Percentiles rank a stretch among this genome's conserved stretches.
Evolutionary conservation across 1,140 invertebrate species (phyloP).

Genomic region (Vanessa tameamea): DNA sequence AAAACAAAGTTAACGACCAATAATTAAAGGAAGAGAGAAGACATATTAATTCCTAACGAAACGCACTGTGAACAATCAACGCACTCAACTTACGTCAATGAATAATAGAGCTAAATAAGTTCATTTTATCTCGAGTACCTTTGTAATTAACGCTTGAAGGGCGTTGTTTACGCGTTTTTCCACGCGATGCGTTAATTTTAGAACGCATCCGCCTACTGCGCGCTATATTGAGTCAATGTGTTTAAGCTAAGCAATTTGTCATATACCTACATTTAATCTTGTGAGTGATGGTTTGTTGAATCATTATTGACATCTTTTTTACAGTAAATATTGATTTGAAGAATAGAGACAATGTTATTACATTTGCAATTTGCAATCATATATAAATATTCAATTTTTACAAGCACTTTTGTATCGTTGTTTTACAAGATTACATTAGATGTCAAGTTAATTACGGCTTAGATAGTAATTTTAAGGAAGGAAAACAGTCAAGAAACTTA

Average conservation of each 20-base stretch:
- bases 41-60: neutral
- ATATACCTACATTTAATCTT: neutral
- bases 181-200: constrained; percentile 57
- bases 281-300: too few species aligned
- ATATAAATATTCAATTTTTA: too few species aligned
- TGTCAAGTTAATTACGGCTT: too few species aligned
- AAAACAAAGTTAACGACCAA: too few species aligned
- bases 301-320: too few species aligned
- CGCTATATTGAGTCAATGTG: constrained; percentile 12
- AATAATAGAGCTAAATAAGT: constrained; percentile 16
- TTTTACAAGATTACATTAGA: too few species aligned
- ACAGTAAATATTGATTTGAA: too few species aligned
- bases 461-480: too few species aligned
- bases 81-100: neutral
- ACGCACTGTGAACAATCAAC: neutral
- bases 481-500: too few species aligned
- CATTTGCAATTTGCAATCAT: too few species aligned
- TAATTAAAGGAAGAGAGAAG: neutral
- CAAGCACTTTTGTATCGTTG: too few species aligned
- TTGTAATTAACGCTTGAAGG: constrained; percentile 14
- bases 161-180: constrained; percentile 41
- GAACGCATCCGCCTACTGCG: constrained; percentile 44
- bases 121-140: constrained; percentile 12
- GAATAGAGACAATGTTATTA: too few species aligned
- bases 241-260: neutral